Conservation (phyloP, 2,113 vertebrate species). For the Panthera leo region DNA sequence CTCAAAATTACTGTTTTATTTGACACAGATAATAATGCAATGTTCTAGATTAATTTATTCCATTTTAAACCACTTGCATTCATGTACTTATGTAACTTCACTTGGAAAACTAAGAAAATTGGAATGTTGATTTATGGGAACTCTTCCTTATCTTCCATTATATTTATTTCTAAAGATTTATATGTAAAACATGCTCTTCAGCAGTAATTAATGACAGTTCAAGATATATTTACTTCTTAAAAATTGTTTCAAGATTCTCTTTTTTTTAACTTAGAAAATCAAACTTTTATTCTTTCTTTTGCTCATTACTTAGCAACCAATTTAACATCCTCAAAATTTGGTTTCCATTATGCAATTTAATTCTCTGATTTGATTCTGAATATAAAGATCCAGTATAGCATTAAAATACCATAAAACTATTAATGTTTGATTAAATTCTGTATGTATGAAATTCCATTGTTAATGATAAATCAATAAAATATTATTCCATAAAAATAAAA, state of each 20-base stretch:
- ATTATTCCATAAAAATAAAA: conserved; percentile 14
- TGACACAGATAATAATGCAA: neutral
- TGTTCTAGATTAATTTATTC: neutral
- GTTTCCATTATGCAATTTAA: neutral
- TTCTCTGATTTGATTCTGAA: neutral
- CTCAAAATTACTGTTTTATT: neutral
- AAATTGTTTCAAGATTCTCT: neutral
- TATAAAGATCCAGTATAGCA: neutral
- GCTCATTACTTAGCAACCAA: neutral
- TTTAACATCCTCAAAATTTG: neutral
- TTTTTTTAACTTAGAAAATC: conserved; percentile 8
- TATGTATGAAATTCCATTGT: neutral
- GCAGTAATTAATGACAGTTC: neutral
- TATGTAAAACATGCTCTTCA: neutral
- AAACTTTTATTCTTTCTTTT: neutral
- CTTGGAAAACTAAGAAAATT: conserved; percentile 31
- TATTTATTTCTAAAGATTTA: neutral
- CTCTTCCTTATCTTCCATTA: neutral
- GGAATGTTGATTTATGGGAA: neutral
- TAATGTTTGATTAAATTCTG: conserved; percentile 12
- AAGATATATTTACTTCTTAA: conserved; percentile 5
- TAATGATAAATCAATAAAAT: neutral
- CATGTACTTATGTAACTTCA: neutral
- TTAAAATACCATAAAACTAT: neutral
- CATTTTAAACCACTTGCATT: neutral